Base-by-base conservation (phyloP, 2,888 invertebrate genomes). In the Chaitophorus viminalis region DNA sequence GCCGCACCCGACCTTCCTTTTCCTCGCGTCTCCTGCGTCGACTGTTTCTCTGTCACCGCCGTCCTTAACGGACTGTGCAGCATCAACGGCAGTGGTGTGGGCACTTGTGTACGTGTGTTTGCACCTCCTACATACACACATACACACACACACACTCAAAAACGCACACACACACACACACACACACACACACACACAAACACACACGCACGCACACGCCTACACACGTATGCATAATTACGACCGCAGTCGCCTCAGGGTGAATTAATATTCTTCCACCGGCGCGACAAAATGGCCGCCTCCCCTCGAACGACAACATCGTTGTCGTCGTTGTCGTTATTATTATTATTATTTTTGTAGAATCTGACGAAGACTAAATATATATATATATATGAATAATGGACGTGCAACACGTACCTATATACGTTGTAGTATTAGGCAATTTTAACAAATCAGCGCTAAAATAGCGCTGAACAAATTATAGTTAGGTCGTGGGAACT, bases 221-320 rank as follows among this genome's bases (percentile, higher is more conserved):
- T n/a, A n/a, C 68, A 6, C 29, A 8, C 60, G 21, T 3, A 25
- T 3, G 25, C 60, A 25, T n/a, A n/a, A n/a, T n/a, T 36, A 36
- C 79, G 3, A 11, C 60, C 33, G 78, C 78, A 11, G 21, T 31
- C 79, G 79, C 79, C 81, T 81, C 68, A 31, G 81, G 81, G 36
- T 60, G 75, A 39, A 60, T 75, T 84, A 29, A 84, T 75, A 75
- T 84, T 84, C 83, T 76, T 25, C 75, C 75, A 36, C 39, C 75
- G 75, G 75, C 39, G n/a, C 75, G 75, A 84, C 84, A 84, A 84
- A 75, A 84, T 84, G 84, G 84, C 84, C 84, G 84, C 83, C 84
- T 75, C 84, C 84, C 82, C 52, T 70, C 70, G 52, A 52, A 82
- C 60, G 36, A 21, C 72, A 8, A 36, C 21, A 21, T 72, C 70